Conservation (phyloP, 2,797 vertebrate genomes). For the Phyllotis vaccarum region DNA sequence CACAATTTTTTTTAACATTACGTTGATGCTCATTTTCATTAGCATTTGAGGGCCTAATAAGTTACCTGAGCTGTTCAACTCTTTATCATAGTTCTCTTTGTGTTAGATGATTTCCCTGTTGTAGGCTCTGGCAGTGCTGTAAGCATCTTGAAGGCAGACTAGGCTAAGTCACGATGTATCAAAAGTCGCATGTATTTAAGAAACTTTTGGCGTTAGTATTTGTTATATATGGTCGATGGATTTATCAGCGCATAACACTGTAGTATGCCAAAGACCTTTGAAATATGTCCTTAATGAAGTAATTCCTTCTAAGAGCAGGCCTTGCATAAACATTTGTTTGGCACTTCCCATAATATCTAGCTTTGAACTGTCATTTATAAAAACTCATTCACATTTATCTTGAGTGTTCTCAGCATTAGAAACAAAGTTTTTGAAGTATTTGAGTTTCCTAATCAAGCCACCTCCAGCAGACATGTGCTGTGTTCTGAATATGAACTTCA, state of each 20-base stretch:
- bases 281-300: not conserved
- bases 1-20: not conserved
- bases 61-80: too few species aligned
- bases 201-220: not conserved
- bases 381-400: not conserved
- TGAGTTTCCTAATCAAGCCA: not conserved
- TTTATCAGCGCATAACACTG: not conserved
- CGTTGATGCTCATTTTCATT: too few species aligned
- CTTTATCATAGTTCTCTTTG: not conserved
- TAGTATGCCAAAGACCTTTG: not conserved
- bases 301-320: not conserved
- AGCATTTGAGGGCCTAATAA: not conserved
- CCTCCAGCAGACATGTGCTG: not conserved
- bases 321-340: not conserved
- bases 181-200: not conserved
- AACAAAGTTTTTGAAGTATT: not conserved
- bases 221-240: not conserved
- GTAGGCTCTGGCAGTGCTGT: not conserved
- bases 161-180: too few species aligned
- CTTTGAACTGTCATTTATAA: not conserved
- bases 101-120: too few species aligned
- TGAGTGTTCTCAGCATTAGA: not conserved
- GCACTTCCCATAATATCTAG: not conserved
- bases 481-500: not conserved
- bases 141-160: not conserved